Conservation (phyloP, 2,113 vertebrate genomes). For the Oncorhynchus nerka region DNA sequence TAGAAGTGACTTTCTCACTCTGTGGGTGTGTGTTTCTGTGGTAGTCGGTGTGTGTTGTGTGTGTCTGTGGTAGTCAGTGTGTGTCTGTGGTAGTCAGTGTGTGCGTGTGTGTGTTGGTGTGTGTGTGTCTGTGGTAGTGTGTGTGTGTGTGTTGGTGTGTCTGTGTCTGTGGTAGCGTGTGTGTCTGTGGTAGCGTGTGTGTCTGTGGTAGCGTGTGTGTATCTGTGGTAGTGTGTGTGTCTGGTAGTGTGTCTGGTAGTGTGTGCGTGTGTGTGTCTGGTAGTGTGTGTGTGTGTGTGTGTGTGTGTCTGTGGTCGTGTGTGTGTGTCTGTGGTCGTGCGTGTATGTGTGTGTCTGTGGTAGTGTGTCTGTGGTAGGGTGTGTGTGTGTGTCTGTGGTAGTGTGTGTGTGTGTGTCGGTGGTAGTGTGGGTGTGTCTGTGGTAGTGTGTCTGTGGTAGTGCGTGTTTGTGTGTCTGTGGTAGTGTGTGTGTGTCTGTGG, state of each 20-base stretch:
- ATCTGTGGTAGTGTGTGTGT: slow-evolving; percentile 23
- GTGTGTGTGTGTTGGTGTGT: slow-evolving; percentile 15
- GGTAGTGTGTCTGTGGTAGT: no score
- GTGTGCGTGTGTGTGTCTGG: slow-evolving; percentile 19
- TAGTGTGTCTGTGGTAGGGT: no score
- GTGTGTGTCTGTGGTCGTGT: no score
- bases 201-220: slow-evolving; percentile 10
- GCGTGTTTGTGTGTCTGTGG: no score
- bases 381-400: no score
- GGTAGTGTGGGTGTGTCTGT: no score
- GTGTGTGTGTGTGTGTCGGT: no score
- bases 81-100: slow-evolving; percentile 7
- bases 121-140: slow-evolving; percentile 16
- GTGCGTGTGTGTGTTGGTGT: background rate
- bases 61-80: background rate
- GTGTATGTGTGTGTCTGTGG: no score
- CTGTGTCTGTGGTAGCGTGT: background rate
- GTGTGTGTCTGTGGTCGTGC: no score
- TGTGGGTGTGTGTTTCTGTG: background rate
- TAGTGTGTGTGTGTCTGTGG: no score
- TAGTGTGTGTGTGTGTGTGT: no score
- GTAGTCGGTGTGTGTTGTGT: background rate
- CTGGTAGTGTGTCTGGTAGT: slow-evolving; percentile 2
- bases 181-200: slow-evolving; percentile 22
- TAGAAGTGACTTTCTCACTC: no score